Conservation (phyloP, 2,888 invertebrate species). For the Nycteola revayana region DNA sequence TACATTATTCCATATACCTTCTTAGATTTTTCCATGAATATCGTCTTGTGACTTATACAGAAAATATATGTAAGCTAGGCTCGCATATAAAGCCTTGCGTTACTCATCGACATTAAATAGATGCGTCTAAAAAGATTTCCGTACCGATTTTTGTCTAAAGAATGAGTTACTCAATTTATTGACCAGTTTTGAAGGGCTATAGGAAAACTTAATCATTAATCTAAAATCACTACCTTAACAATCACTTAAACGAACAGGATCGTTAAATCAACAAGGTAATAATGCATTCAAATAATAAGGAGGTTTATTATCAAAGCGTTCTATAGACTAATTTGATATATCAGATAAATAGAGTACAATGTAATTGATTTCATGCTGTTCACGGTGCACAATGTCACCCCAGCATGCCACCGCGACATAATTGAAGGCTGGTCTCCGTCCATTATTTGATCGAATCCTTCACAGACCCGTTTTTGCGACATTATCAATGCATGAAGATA, state of each 20-base stretch:
- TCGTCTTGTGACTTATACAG: no score
- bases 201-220: constrained; percentile 27
- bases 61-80: no score
- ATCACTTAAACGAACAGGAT: constrained; percentile 14
- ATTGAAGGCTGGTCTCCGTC: constrained; percentile 20
- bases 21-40: no score
- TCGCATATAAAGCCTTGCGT: no score
- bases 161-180: constrained; percentile 21
- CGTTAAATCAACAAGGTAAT: constrained; percentile 26
- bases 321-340: constrained; percentile 26
- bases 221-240: constrained; percentile 13
- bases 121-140: no score
- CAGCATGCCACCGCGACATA: constrained; percentile 17
- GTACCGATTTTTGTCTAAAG: no score
- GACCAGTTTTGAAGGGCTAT: constrained; percentile 5
- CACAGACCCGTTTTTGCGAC: constrained; percentile 33
- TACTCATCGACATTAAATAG: no score
- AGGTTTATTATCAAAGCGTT: constrained; percentile 25
- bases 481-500: constrained; percentile 38
- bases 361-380: constrained; percentile 32
- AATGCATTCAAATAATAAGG: constrained; percentile 26
- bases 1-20: no score
- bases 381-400: no score
- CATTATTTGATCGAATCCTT: constrained; percentile 27
- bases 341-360: constrained; percentile 21